Percentiles rank a stretch among this genome's conserved stretches.
phyloP scores from a whole-genome alignment of 2,113 vertebrate species.

The Gobiocypris rarus region DNA sequence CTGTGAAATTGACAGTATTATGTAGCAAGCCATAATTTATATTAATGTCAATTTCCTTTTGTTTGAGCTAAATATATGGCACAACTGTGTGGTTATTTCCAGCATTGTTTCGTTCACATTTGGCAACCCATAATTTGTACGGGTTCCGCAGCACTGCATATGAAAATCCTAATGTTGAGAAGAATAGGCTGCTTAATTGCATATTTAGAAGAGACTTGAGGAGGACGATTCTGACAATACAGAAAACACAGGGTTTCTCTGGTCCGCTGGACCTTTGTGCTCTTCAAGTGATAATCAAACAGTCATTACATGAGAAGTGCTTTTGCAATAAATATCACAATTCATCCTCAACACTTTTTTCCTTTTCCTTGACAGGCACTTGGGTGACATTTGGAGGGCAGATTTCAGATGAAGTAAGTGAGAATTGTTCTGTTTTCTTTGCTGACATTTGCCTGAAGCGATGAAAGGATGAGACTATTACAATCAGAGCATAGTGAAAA shows the following conservation, averaged over 20 bases:
- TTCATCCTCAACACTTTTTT: conserved; percentile 1
- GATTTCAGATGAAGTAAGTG: conserved; percentile 86
- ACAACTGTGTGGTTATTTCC: not conserved
- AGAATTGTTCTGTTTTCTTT: not conserved
- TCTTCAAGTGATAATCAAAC: not conserved
- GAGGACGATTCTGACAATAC: not conserved
- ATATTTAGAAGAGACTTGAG: not conserved
- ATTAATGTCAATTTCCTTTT: not conserved
- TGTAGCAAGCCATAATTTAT: not conserved
- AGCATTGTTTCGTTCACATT: not conserved
- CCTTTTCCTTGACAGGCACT: conserved; percentile 76
- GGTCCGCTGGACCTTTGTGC: not conserved
- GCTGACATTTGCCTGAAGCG: not conserved
- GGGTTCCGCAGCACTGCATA: not conserved
- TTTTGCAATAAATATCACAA: not conserved
- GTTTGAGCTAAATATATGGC: not conserved
- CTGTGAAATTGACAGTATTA: not conserved
- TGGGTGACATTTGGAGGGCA: conserved; percentile 92
- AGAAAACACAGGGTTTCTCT: not conserved
- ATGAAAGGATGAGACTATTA: not conserved
- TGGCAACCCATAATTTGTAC: not conserved
- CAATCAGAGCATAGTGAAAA: not conserved
- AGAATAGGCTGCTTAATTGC: conserved; percentile 5
- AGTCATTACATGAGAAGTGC: not conserved
- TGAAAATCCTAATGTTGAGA: not conserved